phyloP scores from a whole-genome alignment of 2,797 vertebrate species.

The Trachurus trachurus region DNA sequence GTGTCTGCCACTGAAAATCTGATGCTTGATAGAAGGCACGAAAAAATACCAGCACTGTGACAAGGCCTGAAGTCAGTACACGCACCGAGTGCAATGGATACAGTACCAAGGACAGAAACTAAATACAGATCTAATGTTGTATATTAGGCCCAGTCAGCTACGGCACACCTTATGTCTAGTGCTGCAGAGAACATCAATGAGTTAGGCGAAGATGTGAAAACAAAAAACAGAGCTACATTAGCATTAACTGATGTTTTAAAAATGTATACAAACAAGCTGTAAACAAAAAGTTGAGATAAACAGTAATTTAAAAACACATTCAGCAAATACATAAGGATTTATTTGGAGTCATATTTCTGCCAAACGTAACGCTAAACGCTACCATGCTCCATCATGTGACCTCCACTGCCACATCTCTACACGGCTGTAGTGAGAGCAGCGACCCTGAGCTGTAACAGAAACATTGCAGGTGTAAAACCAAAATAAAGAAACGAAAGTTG shows the following conservation, averaged over 20 bases:
- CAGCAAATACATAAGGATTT: not conserved
- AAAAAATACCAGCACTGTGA: not conserved
- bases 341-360: not conserved
- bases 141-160: not conserved
- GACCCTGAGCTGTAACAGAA: not conserved
- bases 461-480: not conserved
- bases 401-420: not conserved
- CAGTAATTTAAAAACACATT: too few relatives aligned
- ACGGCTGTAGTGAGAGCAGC: not conserved
- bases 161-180: not conserved
- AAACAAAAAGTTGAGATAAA: not conserved
- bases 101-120: not conserved
- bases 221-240: not conserved
- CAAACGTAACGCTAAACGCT: not conserved
- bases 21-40: conserved; percentile 19
- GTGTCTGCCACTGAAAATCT: not conserved
- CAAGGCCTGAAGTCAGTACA: not conserved
- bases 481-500: not conserved
- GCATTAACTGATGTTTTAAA: not conserved
- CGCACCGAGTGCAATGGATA: not conserved
- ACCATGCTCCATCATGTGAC: not conserved
- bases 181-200: too few relatives aligned
- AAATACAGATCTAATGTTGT: not conserved
- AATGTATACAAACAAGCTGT: not conserved
- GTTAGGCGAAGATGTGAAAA: too few relatives aligned